These are phyloP conservation scores for Trichonephila clavipes DNA, from an alignment of 1,140 invertebrate genomes.

Conservation along the genomic window DNA sequence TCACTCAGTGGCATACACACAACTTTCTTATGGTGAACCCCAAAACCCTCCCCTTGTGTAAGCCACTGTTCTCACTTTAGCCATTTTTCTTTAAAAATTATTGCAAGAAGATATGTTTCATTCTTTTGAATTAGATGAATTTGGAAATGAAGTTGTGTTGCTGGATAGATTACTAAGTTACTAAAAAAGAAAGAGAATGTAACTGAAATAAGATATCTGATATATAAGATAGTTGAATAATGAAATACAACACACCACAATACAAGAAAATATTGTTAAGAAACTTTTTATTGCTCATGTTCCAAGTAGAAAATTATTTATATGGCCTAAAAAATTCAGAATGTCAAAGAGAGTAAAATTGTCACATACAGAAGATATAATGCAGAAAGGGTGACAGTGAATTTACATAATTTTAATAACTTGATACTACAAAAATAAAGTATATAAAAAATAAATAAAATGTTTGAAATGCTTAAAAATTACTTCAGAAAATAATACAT, in stretches of 20 bases:
- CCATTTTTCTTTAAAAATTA: too few relatives aligned
- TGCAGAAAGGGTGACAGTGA: constrained; percentile 50
- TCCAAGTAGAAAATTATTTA: constrained; percentile 49
- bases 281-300: constrained; percentile 51
- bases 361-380: constrained; percentile 46
- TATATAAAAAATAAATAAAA: neutral
- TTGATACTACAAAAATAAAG: constrained; percentile 20
- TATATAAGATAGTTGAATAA: too few relatives aligned
- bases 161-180: too few relatives aligned
- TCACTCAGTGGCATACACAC: too few relatives aligned
- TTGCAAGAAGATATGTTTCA: too few relatives aligned
- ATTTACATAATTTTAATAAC: constrained; percentile 37
- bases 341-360: constrained; percentile 46
- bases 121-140: too few relatives aligned
- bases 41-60: too few relatives aligned
- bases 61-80: too few relatives aligned
- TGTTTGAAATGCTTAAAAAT: neutral
- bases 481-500: neutral
- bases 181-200: too few relatives aligned
- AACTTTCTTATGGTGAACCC: too few relatives aligned
- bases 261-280: constrained; percentile 26
- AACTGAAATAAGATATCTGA: too few relatives aligned
- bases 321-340: constrained; percentile 49
- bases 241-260: neutral
- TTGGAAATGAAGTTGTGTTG: too few relatives aligned